These are phyloP conservation scores for Holocentrus rufus DNA, from an alignment of 2,797 vertebrate species.

Conservation along the genomic window DNA sequence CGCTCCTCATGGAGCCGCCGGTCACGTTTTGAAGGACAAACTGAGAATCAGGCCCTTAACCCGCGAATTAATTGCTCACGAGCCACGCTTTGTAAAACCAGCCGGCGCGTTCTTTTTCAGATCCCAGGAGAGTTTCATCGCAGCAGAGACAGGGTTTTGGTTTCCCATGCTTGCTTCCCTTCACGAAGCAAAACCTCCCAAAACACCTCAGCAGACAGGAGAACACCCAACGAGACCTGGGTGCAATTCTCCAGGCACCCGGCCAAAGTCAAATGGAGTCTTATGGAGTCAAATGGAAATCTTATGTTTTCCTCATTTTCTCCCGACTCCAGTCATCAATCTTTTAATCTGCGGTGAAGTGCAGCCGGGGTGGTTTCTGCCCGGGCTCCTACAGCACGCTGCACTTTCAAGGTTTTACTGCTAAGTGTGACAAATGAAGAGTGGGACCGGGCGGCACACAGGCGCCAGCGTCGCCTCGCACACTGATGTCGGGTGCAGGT, in stretches of 20 bases:
- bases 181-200: not conserved
- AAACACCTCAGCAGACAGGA: not conserved
- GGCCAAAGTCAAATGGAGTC: constrained; percentile 50
- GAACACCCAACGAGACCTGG: not conserved
- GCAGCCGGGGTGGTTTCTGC: constrained; percentile 43
- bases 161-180: not conserved
- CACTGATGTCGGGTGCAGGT: constrained; percentile 1
- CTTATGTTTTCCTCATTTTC: constrained; percentile 59
- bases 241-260: constrained; percentile 37
- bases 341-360: constrained; percentile 69
- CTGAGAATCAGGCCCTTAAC: constrained; percentile 12
- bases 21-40: constrained; percentile 19
- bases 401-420: constrained; percentile 71
- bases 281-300: constrained; percentile 62
- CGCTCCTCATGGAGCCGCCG: not conserved
- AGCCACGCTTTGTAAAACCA: not conserved
- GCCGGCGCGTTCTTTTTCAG: not conserved
- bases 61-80: constrained; percentile 37
- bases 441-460: constrained; percentile 29
- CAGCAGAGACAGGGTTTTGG: not conserved
- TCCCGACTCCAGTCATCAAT: constrained; percentile 62
- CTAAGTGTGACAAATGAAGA: constrained; percentile 76
- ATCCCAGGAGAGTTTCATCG: constrained; percentile 16
- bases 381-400: constrained; percentile 38
- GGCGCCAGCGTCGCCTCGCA: constrained; percentile 2